These are phyloP conservation scores for Varanus salvator DNA, from an alignment of 2,113 vertebrate species.

Conservation along the genomic window DNA sequence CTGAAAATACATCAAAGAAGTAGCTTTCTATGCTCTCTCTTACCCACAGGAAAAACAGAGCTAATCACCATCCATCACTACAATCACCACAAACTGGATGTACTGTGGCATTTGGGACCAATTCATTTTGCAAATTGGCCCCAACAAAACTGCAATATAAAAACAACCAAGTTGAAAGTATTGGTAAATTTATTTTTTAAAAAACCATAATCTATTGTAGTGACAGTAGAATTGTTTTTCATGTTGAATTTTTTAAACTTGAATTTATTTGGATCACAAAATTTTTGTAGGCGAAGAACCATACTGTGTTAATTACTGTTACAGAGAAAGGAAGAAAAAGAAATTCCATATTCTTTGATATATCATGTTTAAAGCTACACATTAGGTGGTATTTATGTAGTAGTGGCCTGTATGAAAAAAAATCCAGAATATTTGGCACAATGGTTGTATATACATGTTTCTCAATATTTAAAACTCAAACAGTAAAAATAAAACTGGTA, in stretches of 20 bases:
- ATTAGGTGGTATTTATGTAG: conserved; percentile 40
- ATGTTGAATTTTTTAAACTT: conserved; percentile 43
- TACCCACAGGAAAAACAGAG: background rate
- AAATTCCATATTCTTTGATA: conserved; percentile 49
- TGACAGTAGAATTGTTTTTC: conserved; percentile 44
- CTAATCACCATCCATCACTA: background rate
- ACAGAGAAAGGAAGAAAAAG: conserved; percentile 48
- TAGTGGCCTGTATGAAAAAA: conserved; percentile 25
- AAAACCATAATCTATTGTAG: background rate
- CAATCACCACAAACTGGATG: background rate
- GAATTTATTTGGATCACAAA: conserved; percentile 52
- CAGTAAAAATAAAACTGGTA: background rate
- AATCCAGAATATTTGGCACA: conserved; percentile 25
- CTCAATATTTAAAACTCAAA: conserved; percentile 26
- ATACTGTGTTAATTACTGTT: conserved; percentile 46
- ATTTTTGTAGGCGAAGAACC: conserved; percentile 38
- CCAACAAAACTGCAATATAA: background rate
- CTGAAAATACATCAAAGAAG: background rate
- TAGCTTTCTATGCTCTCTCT: background rate
- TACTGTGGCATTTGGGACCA: background rate
- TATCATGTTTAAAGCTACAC: conserved; percentile 18
- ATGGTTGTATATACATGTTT: conserved; percentile 26
- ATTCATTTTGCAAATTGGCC: background rate
- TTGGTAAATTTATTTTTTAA: conserved; percentile 37
- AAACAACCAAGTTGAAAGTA: conserved; percentile 21